These are phyloP conservation scores for Dryadula phaetusa DNA, from an alignment of 2,888 invertebrate species.

Conservation along the genomic window DNA sequence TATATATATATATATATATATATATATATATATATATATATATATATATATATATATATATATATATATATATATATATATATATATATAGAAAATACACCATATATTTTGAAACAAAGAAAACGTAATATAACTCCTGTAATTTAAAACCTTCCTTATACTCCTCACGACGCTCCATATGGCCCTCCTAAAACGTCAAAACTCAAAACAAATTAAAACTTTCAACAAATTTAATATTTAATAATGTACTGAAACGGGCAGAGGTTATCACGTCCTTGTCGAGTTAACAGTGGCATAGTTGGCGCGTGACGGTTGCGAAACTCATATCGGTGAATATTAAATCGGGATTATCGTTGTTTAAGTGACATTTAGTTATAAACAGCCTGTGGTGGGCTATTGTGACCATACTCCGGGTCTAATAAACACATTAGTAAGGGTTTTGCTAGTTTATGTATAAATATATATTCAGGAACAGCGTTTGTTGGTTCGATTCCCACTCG, in stretches of 20 bases:
- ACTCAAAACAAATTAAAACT: neutral
- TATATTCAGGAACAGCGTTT: too few species aligned
- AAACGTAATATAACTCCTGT: too few species aligned
- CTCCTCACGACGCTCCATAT: neutral
- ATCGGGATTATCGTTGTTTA: slow-evolving; percentile 22
- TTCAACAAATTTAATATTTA: neutral
- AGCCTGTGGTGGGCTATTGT: neutral
- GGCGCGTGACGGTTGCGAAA: slow-evolving; percentile 22
- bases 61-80: too few species aligned
- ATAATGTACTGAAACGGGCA: slow-evolving; percentile 9
- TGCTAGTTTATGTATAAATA: neutral
- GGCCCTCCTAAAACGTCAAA: neutral
- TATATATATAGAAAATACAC: too few species aligned
- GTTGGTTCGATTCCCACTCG: too few species aligned
- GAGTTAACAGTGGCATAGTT: slow-evolving; percentile 10
- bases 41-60: too few species aligned
- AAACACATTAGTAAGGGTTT: slow-evolving; percentile 8
- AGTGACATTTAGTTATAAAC: slow-evolving; percentile 18
- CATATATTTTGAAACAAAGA: too few species aligned
- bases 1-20: too few species aligned
- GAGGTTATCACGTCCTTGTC: slow-evolving; percentile 10
- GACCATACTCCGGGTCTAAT: slow-evolving; percentile 11
- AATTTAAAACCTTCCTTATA: too few species aligned
- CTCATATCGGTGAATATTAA: slow-evolving; percentile 25
- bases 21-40: too few species aligned